These are phyloP conservation scores for Drosophila peninsularis DNA, from an alignment of 2,888 invertebrate genomes.

Conservation along the genomic window DNA sequence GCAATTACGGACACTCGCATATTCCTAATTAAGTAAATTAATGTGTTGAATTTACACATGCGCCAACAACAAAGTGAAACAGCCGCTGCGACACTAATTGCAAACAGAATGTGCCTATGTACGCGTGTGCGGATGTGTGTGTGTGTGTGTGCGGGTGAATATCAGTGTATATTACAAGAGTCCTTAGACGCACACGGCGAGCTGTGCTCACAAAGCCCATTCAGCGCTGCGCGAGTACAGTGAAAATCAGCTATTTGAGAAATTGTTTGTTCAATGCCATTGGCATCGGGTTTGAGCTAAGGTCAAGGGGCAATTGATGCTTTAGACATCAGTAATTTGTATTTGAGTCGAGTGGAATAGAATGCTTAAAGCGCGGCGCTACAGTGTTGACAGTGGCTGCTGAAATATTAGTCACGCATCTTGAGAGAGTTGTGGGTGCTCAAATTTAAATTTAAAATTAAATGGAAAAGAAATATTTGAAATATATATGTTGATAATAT, in stretches of 20 bases:
- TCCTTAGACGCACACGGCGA: constrained; percentile 26
- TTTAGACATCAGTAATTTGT: not conserved
- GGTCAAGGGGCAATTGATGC: not conserved
- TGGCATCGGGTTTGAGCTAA: not conserved
- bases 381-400: not conserved
- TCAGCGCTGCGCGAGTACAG: constrained; percentile 23
- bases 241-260: constrained; percentile 22
- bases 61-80: constrained; percentile 69
- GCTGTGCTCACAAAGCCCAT: constrained; percentile 14
- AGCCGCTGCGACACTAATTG: constrained; percentile 78
- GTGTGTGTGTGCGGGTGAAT: constrained; percentile 2
- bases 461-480: too few relatives aligned
- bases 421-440: too few relatives aligned
- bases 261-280: constrained; percentile 1
- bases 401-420: constrained; percentile 1
- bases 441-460: too few relatives aligned
- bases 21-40: constrained; percentile 78
- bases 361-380: not conserved
- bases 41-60: constrained; percentile 71
- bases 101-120: constrained; percentile 65
- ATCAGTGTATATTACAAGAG: constrained; percentile 22
- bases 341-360: not conserved
- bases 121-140: constrained; percentile 3
- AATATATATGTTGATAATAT: too few relatives aligned
- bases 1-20: constrained; percentile 75